These are phyloP conservation scores for Seriola aureovittata DNA, from an alignment of 2,113 vertebrate species.

Conservation along the genomic window DNA sequence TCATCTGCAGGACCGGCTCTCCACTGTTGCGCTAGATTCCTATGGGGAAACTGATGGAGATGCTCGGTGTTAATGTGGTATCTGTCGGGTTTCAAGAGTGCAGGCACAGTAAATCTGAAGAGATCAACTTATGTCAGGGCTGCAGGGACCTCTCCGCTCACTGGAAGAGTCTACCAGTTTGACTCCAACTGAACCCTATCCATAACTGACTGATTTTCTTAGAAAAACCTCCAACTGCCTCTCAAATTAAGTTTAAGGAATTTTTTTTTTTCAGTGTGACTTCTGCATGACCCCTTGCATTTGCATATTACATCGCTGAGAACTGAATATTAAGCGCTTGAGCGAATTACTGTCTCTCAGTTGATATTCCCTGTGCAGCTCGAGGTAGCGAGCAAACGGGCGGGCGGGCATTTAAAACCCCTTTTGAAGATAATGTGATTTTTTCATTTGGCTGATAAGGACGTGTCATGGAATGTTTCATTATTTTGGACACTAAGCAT, in stretches of 20 bases:
- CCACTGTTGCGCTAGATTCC: slow-evolving; percentile 27
- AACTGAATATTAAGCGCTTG: slow-evolving; percentile 84
- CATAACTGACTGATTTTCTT: slow-evolving; percentile 75
- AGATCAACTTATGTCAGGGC: slow-evolving; percentile 74
- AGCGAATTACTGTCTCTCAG: slow-evolving; percentile 81
- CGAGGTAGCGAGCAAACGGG: slow-evolving; percentile 73
- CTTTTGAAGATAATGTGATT: slow-evolving; percentile 86
- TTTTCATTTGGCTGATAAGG: slow-evolving; percentile 84
- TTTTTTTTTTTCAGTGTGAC: slow-evolving; percentile 76
- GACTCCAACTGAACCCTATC: slow-evolving; percentile 75
- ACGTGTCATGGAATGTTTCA: slow-evolving; percentile 83
- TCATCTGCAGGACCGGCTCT: slow-evolving; percentile 59
- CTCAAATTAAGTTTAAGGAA: slow-evolving; percentile 78
- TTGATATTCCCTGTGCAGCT: slow-evolving; percentile 81
- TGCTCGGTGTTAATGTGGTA: slow-evolving; percentile 67
- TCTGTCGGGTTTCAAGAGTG: slow-evolving; percentile 58
- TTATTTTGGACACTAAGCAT: slow-evolving; percentile 85
- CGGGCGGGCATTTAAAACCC: slow-evolving; percentile 79
- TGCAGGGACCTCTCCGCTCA: slow-evolving; percentile 61
- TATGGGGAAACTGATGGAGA: slow-evolving; percentile 49
- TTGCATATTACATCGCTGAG: slow-evolving; percentile 84
- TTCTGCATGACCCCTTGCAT: slow-evolving; percentile 81
- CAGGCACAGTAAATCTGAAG: slow-evolving; percentile 58
- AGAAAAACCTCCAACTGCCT: slow-evolving; percentile 72
- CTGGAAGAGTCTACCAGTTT: slow-evolving; percentile 62